A percentile compares a stretch with the other conserved stretches of the same genome.
phyloP scores from a whole-genome alignment of 2,888 invertebrate species.

The Sabatieria punctata region DNA sequence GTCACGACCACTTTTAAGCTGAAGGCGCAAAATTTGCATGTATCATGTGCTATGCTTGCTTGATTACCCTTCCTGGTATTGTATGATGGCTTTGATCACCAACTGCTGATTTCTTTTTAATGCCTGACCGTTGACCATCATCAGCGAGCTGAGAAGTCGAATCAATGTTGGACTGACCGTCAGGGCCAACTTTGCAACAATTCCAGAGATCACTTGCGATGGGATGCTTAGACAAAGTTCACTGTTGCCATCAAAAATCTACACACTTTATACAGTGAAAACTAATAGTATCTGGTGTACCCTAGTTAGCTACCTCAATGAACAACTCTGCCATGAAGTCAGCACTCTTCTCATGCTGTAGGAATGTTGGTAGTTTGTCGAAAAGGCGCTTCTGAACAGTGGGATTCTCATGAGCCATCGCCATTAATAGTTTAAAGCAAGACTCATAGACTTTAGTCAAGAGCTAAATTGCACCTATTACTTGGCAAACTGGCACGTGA shows the following conservation, averaged over 20 bases:
- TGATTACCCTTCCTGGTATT: constrained; percentile 14
- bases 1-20: constrained; percentile 31
- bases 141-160: neutral
- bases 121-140: neutral
- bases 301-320: neutral
- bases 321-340: constrained; percentile 5
- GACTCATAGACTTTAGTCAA: neutral
- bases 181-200: neutral
- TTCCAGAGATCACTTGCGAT: neutral
- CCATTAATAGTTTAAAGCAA: constrained; percentile 1
- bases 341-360: neutral
- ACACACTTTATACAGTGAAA: neutral
- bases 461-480: too few relatives aligned
- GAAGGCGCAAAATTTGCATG: constrained; percentile 12
- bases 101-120: constrained; percentile 28
- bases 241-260: neutral
- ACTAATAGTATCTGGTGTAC: neutral
- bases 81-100: constrained; percentile 34
- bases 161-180: neutral
- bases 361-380: neutral
- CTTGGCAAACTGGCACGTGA: too few relatives aligned
- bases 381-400: constrained; percentile 1
- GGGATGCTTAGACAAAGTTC: neutral
- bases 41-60: neutral
- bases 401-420: neutral